Percentiles rank a stretch among this genome's conserved stretches.
Conservation (phyloP, 2,113 vertebrate genomes). For the Petromus typicus region DNA sequence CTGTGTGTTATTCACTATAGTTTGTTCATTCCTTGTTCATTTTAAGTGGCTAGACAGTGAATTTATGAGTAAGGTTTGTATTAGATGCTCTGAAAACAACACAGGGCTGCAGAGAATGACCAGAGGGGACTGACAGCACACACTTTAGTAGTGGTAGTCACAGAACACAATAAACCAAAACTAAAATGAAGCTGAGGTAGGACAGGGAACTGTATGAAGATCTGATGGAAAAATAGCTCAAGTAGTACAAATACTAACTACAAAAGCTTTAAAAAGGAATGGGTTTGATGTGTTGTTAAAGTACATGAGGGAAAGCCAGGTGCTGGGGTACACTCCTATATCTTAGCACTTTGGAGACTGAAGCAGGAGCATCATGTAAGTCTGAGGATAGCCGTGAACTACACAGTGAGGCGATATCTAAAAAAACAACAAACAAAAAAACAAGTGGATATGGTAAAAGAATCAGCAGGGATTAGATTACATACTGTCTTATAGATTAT, state of each 20-base stretch:
- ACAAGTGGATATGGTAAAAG: neutral
- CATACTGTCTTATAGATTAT: neutral
- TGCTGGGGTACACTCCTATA: neutral
- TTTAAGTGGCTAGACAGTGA: neutral
- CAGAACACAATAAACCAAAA: slow-evolving; percentile 13
- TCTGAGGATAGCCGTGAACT: neutral
- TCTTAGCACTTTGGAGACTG: neutral
- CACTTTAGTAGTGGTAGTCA: neutral
- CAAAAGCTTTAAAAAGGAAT: slow-evolving; percentile 28
- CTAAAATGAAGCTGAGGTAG: neutral
- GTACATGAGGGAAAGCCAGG: neutral
- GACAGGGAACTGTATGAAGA: neutral
- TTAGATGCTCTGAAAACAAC: slow-evolving; percentile 38
- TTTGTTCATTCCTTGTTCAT: neutral
- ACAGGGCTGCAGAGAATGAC: neutral
- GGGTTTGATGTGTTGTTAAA: neutral
- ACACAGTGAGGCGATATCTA: neutral
- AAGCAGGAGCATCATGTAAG: neutral
- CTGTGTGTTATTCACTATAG: neutral
- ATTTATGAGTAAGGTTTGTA: neutral
- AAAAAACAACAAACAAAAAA: neutral
- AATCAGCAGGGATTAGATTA: neutral
- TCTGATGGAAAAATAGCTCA: neutral
- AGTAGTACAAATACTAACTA: neutral
- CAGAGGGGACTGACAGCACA: neutral